Evolutionary conservation across 2,888 invertebrate genomes (phyloP).

Genomic region (Hyposoter dolosus): DNA sequence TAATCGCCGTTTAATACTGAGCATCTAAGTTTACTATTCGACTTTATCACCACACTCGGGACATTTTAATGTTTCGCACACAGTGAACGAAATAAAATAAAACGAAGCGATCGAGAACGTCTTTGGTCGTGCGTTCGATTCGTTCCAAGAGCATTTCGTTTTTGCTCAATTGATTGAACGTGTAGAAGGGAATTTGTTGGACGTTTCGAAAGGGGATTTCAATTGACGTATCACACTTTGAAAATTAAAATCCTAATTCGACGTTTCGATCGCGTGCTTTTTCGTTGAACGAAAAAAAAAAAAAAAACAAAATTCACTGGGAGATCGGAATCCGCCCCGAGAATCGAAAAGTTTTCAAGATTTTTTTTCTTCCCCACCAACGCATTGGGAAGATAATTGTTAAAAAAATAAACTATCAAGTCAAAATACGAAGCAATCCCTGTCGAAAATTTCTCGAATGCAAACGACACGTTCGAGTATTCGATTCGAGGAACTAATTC

Average conservation of each 20-base stretch:
- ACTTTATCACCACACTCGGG: slow-evolving; percentile 55
- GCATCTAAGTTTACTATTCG: slow-evolving; percentile 64
- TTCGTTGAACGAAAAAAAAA: slow-evolving; percentile 35
- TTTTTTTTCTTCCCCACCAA: background rate
- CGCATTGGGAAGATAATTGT: background rate
- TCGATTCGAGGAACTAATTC: background rate
- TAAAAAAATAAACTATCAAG: background rate
- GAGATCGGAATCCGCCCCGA: background rate
- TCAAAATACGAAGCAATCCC: background rate
- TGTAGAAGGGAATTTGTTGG: background rate
- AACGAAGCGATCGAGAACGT: slow-evolving; percentile 24
- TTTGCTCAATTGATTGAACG: background rate
- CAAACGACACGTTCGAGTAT: background rate
- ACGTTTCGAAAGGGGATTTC: background rate
- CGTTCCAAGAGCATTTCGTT: slow-evolving; percentile 9
- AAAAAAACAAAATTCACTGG: background rate
- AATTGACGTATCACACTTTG: slow-evolving; percentile 1
- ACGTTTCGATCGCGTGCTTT: background rate
- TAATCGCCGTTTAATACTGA: slow-evolving; percentile 71
- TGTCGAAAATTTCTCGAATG: background rate
- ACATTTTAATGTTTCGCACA: slow-evolving; percentile 32
- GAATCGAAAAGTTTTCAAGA: background rate
- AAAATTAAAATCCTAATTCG: background rate
- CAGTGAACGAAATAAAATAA: background rate
- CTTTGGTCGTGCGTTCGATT: slow-evolving; percentile 52